These are phyloP conservation scores for Syncerus caffer DNA, from an alignment of 2,797 vertebrate genomes.

Conservation along the genomic window DNA sequence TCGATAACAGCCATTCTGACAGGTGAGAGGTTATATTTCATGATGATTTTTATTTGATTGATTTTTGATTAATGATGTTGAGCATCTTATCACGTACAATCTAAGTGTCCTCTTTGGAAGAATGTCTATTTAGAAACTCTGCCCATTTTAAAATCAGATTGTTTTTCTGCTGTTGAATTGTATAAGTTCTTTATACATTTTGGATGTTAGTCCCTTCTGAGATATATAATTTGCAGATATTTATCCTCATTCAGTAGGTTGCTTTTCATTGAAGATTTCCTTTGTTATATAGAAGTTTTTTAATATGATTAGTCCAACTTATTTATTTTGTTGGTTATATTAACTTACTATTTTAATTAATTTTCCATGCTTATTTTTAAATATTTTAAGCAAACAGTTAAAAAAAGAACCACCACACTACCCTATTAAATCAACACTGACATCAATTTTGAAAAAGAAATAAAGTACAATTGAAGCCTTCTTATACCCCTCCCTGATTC, in stretches of 20 bases:
- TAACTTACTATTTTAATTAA: neutral
- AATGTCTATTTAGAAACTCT: neutral
- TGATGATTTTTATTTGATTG: neutral
- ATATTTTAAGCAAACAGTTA: neutral
- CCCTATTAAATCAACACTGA: neutral
- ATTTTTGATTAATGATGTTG: neutral
- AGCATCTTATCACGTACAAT: neutral
- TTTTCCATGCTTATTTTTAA: slow-evolving; percentile 28
- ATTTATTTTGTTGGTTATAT: neutral
- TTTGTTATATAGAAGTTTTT: neutral
- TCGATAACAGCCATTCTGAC: neutral
- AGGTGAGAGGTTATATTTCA: neutral
- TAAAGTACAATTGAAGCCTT: neutral
- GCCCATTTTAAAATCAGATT: neutral
- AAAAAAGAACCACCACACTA: neutral
- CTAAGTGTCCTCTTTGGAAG: neutral
- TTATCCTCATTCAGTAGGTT: neutral
- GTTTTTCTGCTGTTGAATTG: neutral
- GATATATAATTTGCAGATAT: neutral
- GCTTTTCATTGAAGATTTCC: neutral
- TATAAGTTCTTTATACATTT: neutral
- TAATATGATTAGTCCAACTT: neutral
- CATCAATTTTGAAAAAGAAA: neutral
- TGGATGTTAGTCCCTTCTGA: neutral
- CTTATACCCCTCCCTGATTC: neutral